A percentile compares a stretch with the other conserved stretches of the same genome.
These are phyloP conservation scores for Caenorhabditis drosophilae DNA, from an alignment of 2,888 invertebrate genomes.

Conservation along the genomic window DNA sequence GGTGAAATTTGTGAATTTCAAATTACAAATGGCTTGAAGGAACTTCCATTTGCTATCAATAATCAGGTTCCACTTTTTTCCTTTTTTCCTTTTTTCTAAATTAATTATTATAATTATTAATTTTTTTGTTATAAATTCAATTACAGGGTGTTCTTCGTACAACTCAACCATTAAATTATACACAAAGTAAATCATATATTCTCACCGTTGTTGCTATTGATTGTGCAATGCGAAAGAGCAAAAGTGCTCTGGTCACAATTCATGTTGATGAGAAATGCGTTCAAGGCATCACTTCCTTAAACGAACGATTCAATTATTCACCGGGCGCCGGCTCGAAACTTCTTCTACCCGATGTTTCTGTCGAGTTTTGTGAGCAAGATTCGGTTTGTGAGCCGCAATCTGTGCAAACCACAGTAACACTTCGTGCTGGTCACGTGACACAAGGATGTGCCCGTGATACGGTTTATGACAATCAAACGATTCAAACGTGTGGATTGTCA, in stretches of 20 bases:
- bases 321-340: slow-evolving; percentile 83
- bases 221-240: slow-evolving; percentile 85
- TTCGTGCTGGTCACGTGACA: slow-evolving; percentile 85
- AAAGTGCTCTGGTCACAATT: slow-evolving; percentile 93
- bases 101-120: too few relatives aligned
- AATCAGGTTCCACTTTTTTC: too few relatives aligned
- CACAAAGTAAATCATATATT: slow-evolving; percentile 91
- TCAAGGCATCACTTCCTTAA: slow-evolving; percentile 42
- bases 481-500: slow-evolving; percentile 42
- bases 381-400: slow-evolving; percentile 43
- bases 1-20: slow-evolving; percentile 97
- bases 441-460: slow-evolving; percentile 93
- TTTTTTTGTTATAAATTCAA: too few relatives aligned
- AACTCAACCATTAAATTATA: slow-evolving; percentile 89
- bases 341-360: slow-evolving; percentile 72
- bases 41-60: slow-evolving; percentile 65
- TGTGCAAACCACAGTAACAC: slow-evolving; percentile 74
- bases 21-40: slow-evolving; percentile 76
- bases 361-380: slow-evolving; percentile 45
- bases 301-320: slow-evolving; percentile 79
- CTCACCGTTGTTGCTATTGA: slow-evolving; percentile 94
- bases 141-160: slow-evolving; percentile 81
- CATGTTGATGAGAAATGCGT: slow-evolving; percentile 78
- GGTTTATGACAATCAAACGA: slow-evolving; percentile 74
- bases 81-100: too few relatives aligned